Base-by-base conservation (phyloP, 1,140 invertebrate species). In the Ceratitis capitata region DNA sequence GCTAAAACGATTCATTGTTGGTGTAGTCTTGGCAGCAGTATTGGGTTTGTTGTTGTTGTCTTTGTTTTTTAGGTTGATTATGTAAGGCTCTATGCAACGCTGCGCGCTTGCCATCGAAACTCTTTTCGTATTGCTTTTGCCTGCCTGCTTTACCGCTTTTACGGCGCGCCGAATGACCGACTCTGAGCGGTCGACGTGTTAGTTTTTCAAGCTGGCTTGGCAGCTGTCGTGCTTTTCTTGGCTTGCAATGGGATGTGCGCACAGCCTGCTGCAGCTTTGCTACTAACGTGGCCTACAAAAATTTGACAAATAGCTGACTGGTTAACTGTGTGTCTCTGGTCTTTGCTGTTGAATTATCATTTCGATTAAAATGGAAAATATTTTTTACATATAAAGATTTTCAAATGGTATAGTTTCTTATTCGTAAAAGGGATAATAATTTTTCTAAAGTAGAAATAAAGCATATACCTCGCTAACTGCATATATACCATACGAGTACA, bases 1-100 rank as follows among this genome's bases (percentile, higher is more conserved):
- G 39, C 45, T 78, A 45, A 78, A 45, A 39, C 69, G 69, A 23
- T 45, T 45, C 42, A 45, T 47, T 78, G 69, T 78, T 69, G 6
- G 39, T 78, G 39, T 23, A 78, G 23, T 78, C 16, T 78, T 78
- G 42, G 69, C n/a, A 78, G 69, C 23, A 45, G 19, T n/a, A 78
- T 45, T 32, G 58, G 32, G 9, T 16, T 45, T 45, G 69, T 78
- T 78, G 69, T 78, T 45, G 35, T 78, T 78, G 10, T 47, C 42
- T 74, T 78, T 56, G 16, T 23, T 78, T 64, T 42, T 74, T 42
- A 42, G 39, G 69, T 45, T 78, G 69, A 78, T 78, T 78, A 78
- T 78, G 69, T 78, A 78, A 78, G 69, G n/a, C 69, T 14, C 35
- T 78, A 78, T 78, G 69, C 69, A 78, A 78, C 69, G 69, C 69